Base-by-base conservation (phyloP, 2,113 vertebrate species). In the Gopherus evgoodei region DNA sequence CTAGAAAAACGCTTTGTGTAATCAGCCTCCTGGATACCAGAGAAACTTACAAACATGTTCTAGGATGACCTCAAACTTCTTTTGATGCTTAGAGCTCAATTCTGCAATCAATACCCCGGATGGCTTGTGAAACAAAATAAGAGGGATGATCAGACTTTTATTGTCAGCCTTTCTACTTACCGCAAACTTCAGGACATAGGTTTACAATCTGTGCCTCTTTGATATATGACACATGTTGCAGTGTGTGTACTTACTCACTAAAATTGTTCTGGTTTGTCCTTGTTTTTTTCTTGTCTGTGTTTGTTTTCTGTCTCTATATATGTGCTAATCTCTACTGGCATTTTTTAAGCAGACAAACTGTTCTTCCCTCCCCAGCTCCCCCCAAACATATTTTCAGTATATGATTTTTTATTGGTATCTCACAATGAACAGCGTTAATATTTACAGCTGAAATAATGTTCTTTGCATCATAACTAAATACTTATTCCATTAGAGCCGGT, bases 201-300 rank as follows among this genome's bases (percentile, higher is more conserved):
- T 98, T 97, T 97, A 98, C 94, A 96, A 65, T 80, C 92, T 50
- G 84, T 88, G 95, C 57, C 90, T 52, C 97, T 96, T 97, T 98
- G 97, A 98, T 97, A 96, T 95, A 93, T 88, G 95, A 97, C 97
- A 96, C 95, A 91, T 11, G 90, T 84, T 94, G 86, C 95, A 93
- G 91, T 47, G 83, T 52, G 95, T 91, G 89, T 93, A 84, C 96
- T 87, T 96, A 97, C 95, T 96, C 97, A 95, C 90, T 95, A 35
- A 90, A 96, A 95, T 47, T 75, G 12, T 81, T 94, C 81, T 44
- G 79, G 81, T 95, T 96, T 95, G 86, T 59, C 93, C 92, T 78
- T 79, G 65, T 52, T 93, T 85, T 92, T 94, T 95, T 96, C 92
- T 93, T 94, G 91, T 47, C 92, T 91, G 59, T 86, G 54, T 5